Conservation (phyloP, 2,797 vertebrate species). For the Danio aesculapii region DNA sequence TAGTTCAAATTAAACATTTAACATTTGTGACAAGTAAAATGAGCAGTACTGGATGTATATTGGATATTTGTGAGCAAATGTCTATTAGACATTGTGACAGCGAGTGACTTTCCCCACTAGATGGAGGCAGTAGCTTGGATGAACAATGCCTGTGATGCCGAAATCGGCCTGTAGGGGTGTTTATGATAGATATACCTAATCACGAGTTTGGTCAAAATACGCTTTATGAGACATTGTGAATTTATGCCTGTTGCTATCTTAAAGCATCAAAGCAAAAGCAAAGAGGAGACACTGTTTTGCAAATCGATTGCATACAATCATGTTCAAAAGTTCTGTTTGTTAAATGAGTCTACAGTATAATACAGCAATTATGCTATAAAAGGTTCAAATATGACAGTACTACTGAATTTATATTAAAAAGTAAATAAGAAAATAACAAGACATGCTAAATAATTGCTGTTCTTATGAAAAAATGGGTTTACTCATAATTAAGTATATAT, state of each 20-base stretch:
- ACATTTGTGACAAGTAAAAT: background rate
- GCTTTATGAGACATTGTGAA: no score
- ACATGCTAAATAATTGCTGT: no score
- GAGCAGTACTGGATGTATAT: background rate
- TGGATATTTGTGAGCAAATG: background rate
- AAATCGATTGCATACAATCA: background rate
- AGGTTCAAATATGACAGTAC: no score
- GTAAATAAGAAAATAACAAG: no score
- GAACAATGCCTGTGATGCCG: background rate
- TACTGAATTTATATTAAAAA: no score
- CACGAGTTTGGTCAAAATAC: background rate
- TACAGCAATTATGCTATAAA: no score
- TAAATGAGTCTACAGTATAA: no score
- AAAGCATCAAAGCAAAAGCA: background rate
- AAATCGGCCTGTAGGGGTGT: no score
- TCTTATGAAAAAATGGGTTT: no score
- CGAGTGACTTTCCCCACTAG: slow-evolving; percentile 63
- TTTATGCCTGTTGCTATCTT: background rate
- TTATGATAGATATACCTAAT: background rate
- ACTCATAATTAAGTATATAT: no score
- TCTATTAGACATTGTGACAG: background rate
- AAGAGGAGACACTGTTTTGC: background rate
- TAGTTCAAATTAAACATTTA: background rate
- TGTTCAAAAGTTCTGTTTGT: no score
- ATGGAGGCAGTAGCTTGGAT: slow-evolving; percentile 59